phyloP scores from a whole-genome alignment of 1,140 invertebrate species.

The Halotydeus destructor region DNA sequence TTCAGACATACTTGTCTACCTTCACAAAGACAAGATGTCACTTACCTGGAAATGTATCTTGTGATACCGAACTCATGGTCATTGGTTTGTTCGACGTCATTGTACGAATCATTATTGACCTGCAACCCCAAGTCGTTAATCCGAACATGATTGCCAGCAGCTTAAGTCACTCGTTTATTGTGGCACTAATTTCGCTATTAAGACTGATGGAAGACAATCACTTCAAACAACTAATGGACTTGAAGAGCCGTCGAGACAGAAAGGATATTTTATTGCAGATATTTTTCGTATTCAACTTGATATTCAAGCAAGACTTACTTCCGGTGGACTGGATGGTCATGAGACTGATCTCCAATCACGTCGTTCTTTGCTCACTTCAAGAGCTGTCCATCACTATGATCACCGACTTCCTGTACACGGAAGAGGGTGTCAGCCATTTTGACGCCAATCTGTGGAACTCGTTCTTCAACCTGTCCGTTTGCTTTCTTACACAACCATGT shows the following conservation, averaged over 20 bases:
- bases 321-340: slow-evolving; percentile 81
- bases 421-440: slow-evolving; percentile 34
- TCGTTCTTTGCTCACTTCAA: slow-evolving; percentile 60
- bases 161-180: slow-evolving; percentile 51
- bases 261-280: slow-evolving; percentile 77
- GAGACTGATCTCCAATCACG: slow-evolving; percentile 67
- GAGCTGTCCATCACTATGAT: slow-evolving; percentile 67
- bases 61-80: slow-evolving; percentile 11
- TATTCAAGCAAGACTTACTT: slow-evolving; percentile 57
- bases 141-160: neutral
- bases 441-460: slow-evolving; percentile 62
- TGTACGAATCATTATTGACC: slow-evolving; percentile 12
- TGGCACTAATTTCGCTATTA: slow-evolving; percentile 58
- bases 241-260: slow-evolving; percentile 33
- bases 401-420: slow-evolving; percentile 53
- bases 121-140: neutral
- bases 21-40: slow-evolving; percentile 2
- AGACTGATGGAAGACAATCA: slow-evolving; percentile 67
- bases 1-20: slow-evolving; percentile 48
- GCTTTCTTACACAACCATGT: slow-evolving; percentile 64
- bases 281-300: slow-evolving; percentile 61
- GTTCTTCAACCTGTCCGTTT: slow-evolving; percentile 67
- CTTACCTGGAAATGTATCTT: neutral
- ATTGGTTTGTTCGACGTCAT: slow-evolving; percentile 7
- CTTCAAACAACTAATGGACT: slow-evolving; percentile 61